Evolutionary conservation across 2,113 vertebrate species (phyloP), one percentile per base, ranked within the genome.

Genomic region (Glareola pratincola): DNA sequence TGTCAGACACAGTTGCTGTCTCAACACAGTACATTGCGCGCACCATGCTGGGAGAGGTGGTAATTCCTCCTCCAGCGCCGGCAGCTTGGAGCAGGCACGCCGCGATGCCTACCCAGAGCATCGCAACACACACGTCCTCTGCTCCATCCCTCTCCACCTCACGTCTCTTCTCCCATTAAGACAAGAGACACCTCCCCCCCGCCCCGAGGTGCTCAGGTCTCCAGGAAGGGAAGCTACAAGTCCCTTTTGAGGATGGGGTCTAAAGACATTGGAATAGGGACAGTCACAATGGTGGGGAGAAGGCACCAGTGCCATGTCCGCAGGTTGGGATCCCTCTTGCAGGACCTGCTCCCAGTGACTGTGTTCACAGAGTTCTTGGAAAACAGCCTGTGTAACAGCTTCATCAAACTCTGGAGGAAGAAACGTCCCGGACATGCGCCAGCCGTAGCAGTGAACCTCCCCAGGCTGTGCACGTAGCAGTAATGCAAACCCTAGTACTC

Each of bases 1-100:
- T 96, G 74, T 57, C 86, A 93, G 92, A 37, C 80, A 81, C 64
- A 93, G 94, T 62, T 94, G 85, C 72, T 86, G 78, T 66, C 62
- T 37, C 79, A 62, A 75, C 59, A 91, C 47, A 45, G 43, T 67
- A 47, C 62, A 37, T 5, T 24, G 51, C 5, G 1, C n/a, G 18
- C 3, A 43, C 48, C 8, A 1, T 0, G 4, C 53, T 84, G 77
- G 56, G 43, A 88, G 66, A 50, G 47, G 43, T 14, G 64, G 29
- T 20, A 57, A 60, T 27, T 78, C 60, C 56, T 22, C 60, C 60
- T 22, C 60, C 60, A 37, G 63, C 0, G 2, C 86, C 16, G 3
- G 45, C 32, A 62, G 85, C 51, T 37, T 3, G 0, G 37, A 59
- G 74, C 10, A 4, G 62, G 36, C 21, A 37, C 3, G 4, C 20